These are phyloP conservation scores for Epistrophe eligans DNA, from an alignment of 2,888 invertebrate species.

Conservation along the genomic window DNA sequence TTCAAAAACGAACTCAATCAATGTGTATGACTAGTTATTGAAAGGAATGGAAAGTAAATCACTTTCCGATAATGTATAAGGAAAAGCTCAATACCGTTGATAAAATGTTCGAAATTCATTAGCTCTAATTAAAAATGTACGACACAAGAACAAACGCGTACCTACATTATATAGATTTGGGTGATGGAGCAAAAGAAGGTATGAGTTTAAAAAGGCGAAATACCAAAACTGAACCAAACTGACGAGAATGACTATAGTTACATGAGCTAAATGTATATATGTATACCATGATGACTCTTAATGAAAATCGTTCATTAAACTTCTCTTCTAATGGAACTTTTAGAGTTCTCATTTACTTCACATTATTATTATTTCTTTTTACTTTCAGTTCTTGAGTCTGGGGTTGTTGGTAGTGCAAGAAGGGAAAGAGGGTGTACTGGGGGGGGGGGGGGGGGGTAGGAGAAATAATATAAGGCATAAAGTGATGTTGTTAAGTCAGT, in stretches of 20 bases:
- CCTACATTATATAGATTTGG: neutral
- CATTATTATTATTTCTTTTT: slow-evolving; percentile 45
- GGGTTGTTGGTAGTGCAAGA: neutral
- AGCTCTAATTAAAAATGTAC: slow-evolving; percentile 75
- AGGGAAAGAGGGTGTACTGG: neutral
- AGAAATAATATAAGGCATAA: slow-evolving; percentile 29
- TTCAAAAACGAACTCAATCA: slow-evolving; percentile 59
- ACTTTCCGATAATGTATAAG: slow-evolving; percentile 70
- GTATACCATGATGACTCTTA: slow-evolving; percentile 59
- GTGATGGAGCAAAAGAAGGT: neutral
- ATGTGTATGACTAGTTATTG: slow-evolving; percentile 55
- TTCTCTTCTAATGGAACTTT: slow-evolving; percentile 74
- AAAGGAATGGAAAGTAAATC: slow-evolving; percentile 62
- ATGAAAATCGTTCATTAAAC: slow-evolving; percentile 75
- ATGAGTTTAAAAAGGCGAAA: neutral
- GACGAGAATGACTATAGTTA: slow-evolving; percentile 6
- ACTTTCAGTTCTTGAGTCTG: neutral
- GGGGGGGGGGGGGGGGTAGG: neutral
- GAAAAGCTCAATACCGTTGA: slow-evolving; percentile 73
- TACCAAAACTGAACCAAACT: slow-evolving; percentile 18
- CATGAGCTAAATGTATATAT: neutral
- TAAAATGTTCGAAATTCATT: slow-evolving; percentile 73
- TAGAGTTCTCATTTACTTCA: slow-evolving; percentile 72
- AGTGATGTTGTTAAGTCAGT: slow-evolving; percentile 55
- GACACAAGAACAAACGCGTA: slow-evolving; percentile 30